Evolutionary conservation across 1,140 invertebrate genomes (phyloP), one percentile per base, ranked within the genome.

Genomic region (Calliopsis andreniformis): DNA sequence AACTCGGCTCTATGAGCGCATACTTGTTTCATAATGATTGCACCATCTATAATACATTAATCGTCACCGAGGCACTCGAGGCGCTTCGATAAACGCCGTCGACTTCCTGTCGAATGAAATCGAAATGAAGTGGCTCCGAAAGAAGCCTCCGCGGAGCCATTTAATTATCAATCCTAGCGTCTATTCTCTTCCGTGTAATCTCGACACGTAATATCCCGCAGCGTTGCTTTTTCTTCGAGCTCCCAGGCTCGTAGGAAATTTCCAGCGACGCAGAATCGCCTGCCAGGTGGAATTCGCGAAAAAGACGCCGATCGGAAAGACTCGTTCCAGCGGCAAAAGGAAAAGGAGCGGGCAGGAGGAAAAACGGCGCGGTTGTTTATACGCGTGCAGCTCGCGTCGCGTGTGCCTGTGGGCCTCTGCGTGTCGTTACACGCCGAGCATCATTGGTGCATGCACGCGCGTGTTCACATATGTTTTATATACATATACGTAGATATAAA

Each of bases 401-500:
- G 25, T 20, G 16, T 63, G 20, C 32, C 18, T 25, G 42, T 47
- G 23, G 2, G n/a, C 16, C 28, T 6, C 18, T 30, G 28, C 30
- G 66, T 18, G 2, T 18, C 0, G 10, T 18, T 8, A 16, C 43
- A 23, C 28, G 23, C 20, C 43, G 35, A 3, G 3, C 58, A 14
- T 43, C 43, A 2, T 1, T 64, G 14, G 12, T 20, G 28, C 6
- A 16, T 16, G 45, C 51, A 42, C 53, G 39, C 30, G 23, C 1
- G 5, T 32, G 2, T 7, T 0, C 18, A 12, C 4, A 23, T 18
- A 0, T 63, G 14, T 18, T 20, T 42, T 51, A 43, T 59, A 30
- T n/a, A 75, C 42, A 56, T 58, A 59, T 51, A 35, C 45, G 35
- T 69, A 49, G 64, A 79, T 82, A 83, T 89, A 91, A 91, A 90